Conservation (phyloP, 2,113 vertebrate species). For the Parus major region DNA sequence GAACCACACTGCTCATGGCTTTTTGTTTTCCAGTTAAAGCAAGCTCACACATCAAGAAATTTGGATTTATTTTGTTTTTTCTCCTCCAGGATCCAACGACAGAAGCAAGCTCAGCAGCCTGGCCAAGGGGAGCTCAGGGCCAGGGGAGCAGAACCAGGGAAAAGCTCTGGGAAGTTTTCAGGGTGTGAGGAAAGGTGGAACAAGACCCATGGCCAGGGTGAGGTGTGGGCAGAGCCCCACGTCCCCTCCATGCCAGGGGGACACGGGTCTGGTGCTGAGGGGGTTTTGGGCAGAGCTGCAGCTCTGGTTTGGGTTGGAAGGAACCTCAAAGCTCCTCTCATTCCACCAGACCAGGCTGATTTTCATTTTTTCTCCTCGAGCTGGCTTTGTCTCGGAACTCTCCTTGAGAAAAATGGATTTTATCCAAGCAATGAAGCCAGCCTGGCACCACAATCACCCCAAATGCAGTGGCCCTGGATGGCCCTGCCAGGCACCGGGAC, state of each 20-base stretch:
- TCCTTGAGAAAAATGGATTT: background rate
- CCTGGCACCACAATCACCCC: background rate
- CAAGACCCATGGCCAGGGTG: fast-evolving
- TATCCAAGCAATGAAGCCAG: fast-evolving
- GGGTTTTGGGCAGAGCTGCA: background rate
- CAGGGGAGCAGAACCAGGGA: background rate
- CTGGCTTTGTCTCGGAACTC: background rate
- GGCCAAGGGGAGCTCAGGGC: background rate
- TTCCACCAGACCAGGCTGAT: background rate
- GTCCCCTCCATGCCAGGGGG: fast-evolving
- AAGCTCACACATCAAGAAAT: background rate
- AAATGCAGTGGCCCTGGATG: fast-evolving
- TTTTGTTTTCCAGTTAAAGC: background rate
- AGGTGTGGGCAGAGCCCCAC: background rate
- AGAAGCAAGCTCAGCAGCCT: background rate
- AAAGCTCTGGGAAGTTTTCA: background rate
- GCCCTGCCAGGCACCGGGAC: background rate
- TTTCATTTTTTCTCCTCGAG: background rate
- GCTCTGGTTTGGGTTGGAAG: background rate
- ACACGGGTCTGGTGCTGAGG: fast-evolving
- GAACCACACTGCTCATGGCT: background rate
- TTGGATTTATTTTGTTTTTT: background rate
- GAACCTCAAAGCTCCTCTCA: background rate
- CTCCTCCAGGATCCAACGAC: background rate
- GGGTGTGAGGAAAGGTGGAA: background rate